Percentiles rank a stretch among this genome's conserved stretches.
These are phyloP conservation scores for Bradypus variegatus DNA, from an alignment of 2,797 vertebrate species.

Conservation along the genomic window DNA sequence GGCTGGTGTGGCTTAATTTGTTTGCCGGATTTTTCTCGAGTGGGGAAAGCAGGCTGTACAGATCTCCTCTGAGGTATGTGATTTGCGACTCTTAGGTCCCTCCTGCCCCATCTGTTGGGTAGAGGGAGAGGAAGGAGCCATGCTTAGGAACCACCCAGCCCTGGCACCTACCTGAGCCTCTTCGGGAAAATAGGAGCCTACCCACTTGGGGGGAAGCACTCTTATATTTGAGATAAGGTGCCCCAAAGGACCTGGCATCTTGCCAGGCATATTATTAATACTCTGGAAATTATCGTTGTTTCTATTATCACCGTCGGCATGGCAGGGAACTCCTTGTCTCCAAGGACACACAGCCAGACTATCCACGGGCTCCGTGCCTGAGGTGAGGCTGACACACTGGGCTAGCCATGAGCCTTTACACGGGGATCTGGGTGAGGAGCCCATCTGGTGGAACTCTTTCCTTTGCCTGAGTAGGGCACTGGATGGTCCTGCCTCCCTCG, in stretches of 20 bases:
- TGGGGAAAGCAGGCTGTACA: not conserved
- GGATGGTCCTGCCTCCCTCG: not conserved
- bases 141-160: not conserved
- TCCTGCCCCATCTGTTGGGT: not conserved
- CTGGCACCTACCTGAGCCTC: not conserved
- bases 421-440: not conserved
- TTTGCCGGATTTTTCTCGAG: conserved; percentile 45
- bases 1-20: conserved; percentile 43
- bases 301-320: not conserved
- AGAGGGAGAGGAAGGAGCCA: not conserved
- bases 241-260: conserved; percentile 18
- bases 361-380: not conserved
- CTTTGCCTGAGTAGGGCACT: not conserved
- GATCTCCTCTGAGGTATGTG: not conserved
- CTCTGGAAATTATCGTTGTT: conserved; percentile 9
- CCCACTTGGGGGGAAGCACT: not conserved
- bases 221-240: not conserved
- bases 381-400: not conserved
- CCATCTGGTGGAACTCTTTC: not conserved
- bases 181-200: not conserved
- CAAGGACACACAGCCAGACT: not conserved
- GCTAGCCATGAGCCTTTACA: not conserved
- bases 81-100: not conserved
- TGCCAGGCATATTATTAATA: conserved; percentile 15
- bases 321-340: not conserved